Evolutionary conservation across 2,888 invertebrate genomes (phyloP), one percentile per base, ranked within the genome.

Genomic region (Spilosoma lubricipeda): DNA sequence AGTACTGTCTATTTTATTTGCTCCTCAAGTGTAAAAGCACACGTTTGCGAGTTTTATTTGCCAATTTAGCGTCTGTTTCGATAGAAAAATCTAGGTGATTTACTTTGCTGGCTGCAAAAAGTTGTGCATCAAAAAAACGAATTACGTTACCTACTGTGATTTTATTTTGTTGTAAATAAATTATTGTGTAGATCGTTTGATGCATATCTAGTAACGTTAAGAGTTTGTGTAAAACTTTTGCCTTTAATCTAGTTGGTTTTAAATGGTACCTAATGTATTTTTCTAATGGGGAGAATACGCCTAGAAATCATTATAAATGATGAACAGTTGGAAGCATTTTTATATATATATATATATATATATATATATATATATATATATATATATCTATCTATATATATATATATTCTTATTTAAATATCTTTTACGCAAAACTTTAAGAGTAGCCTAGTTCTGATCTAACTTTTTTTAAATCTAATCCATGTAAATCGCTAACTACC

Each of bases 21-120:
- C 59, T 48, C 73, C 71, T 27, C 52, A 74, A 75, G 42, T 80
- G 80, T 82, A 83, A 77, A 79, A 78, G 81, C 79, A 82, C 80
- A 81, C 75, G 77, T 84, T 80, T 81, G 74, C 77, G 72, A 73
- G 68, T 85, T 80, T 83, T 89, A 87, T 90, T 91, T 91, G 88
- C 85, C 89, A 90, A 88, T 88, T 86, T 87, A 84, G 80, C 87
- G 85, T 87, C 80, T 87, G 85, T 89, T 88, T 85, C 83, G 82
- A 83, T 87, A 85, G 86, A 89, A 89, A 89, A 91, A 87, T 89
- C 89, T 87, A 87, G 86, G 77, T 83, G 86, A 90, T 91, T 90
- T 87, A 84, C 87, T 88, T 87, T 80, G 84, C 81, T 84, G 78
- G 71, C 80, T 85, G 81, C 78, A 82, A 83, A 85, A 84, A 82